Percentiles rank a stretch among this genome's conserved stretches.
phyloP scores from a whole-genome alignment of 2,888 invertebrate genomes.

The Limnephilus lunatus region DNA sequence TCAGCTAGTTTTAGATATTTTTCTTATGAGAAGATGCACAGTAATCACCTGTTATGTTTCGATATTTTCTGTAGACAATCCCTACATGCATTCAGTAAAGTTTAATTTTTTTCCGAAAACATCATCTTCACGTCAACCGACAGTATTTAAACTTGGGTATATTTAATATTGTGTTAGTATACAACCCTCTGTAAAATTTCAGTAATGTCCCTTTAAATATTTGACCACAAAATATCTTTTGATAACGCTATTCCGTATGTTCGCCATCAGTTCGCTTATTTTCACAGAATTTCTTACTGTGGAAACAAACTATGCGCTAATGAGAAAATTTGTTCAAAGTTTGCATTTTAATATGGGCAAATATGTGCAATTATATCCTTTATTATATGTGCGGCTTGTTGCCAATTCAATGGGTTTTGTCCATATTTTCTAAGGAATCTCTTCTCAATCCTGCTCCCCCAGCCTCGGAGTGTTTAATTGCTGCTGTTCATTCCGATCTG shows the following conservation, averaged over 20 bases:
- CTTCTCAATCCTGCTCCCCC: conserved; percentile 9
- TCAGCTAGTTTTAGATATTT: too few species aligned
- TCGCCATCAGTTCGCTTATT: neutral
- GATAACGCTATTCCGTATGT: neutral
- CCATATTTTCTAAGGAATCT: conserved; percentile 26
- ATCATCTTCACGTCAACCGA: neutral
- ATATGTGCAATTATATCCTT: neutral
- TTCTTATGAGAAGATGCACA: neutral
- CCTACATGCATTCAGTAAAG: neutral
- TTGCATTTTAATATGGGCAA: neutral
- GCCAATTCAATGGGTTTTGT: conserved; percentile 6
- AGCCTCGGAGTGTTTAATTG: neutral
- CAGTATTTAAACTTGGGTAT: too few species aligned
- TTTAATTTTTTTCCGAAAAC: neutral
- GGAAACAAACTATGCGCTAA: neutral
- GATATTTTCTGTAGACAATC: neutral
- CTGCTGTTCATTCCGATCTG: conserved; percentile 22
- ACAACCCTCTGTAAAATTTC: neutral
- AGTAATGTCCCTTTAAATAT: neutral
- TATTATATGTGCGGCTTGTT: neutral
- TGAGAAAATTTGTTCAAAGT: neutral
- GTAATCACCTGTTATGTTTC: neutral
- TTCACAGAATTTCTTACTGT: neutral
- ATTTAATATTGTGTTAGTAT: neutral
- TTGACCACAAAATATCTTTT: neutral